phyloP scores from a whole-genome alignment of 2,797 vertebrate genomes.

The Chromis chromis region DNA sequence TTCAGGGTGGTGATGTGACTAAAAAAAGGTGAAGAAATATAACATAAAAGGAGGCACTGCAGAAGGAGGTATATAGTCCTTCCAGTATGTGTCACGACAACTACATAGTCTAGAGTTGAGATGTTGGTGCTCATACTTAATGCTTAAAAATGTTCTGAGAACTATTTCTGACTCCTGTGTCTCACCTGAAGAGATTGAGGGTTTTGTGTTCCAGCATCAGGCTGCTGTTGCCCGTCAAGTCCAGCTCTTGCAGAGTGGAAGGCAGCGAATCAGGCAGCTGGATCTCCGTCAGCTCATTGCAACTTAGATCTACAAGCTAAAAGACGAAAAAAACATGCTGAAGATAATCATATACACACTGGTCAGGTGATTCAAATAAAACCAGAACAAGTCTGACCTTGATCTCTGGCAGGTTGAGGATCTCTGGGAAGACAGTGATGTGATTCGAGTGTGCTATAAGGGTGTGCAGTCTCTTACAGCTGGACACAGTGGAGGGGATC shows the following conservation, averaged over 20 bases:
- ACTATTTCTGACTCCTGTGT: constrained; percentile 3
- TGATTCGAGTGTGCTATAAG: constrained; percentile 95
- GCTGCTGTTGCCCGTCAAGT: constrained; percentile 93
- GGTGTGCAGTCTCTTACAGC: constrained; percentile 94
- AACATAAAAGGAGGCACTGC: background rate
- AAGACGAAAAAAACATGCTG: constrained; percentile 20
- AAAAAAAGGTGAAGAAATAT: constrained; percentile 6
- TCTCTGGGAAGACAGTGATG: constrained; percentile 95
- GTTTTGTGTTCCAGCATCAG: constrained; percentile 95
- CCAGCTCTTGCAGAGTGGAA: constrained; percentile 91
- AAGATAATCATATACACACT: constrained; percentile 9
- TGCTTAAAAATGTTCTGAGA: background rate
- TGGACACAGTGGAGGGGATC: constrained; percentile 95
- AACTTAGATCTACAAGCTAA: constrained; percentile 95
- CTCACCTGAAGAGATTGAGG: constrained; percentile 95
- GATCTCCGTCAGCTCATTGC: constrained; percentile 96
- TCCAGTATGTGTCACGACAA: background rate
- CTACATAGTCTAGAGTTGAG: background rate
- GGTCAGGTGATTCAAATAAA: constrained; percentile 8
- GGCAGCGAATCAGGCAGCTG: constrained; percentile 91
- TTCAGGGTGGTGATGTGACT: constrained; percentile 96
- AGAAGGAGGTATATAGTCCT: background rate
- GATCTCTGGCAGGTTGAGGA: constrained; percentile 93
- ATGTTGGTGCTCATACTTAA: background rate
- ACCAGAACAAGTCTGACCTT: constrained; percentile 85